These are phyloP conservation scores for Anodontia alba DNA, from an alignment of 2,888 invertebrate genomes.

Conservation along the genomic window DNA sequence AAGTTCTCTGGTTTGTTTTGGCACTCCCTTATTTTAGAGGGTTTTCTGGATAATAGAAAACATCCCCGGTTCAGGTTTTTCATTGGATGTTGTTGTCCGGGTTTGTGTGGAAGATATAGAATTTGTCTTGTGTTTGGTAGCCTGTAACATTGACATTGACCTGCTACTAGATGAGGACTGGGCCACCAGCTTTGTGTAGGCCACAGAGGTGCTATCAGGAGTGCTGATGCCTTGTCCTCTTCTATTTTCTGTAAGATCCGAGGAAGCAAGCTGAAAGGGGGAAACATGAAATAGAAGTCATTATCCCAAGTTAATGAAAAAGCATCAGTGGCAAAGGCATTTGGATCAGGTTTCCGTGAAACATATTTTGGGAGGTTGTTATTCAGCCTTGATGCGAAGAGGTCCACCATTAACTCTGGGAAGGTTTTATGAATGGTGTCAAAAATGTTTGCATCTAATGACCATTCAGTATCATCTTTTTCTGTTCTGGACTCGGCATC, in stretches of 20 bases:
- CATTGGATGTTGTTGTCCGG: slow-evolving; percentile 30
- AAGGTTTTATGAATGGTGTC: slow-evolving; percentile 1
- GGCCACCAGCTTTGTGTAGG: slow-evolving; percentile 44
- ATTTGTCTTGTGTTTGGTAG: slow-evolving; percentile 22
- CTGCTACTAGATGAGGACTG: background rate
- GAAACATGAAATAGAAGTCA: slow-evolving; percentile 33
- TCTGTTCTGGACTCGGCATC: slow-evolving; percentile 24
- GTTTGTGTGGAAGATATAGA: slow-evolving; percentile 34
- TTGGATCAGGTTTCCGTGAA: slow-evolving; percentile 19
- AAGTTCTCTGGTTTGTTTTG: slow-evolving; percentile 38
- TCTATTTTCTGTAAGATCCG: slow-evolving; percentile 39
- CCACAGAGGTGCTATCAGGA: slow-evolving; percentile 44
- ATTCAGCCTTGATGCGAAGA: slow-evolving; percentile 44
- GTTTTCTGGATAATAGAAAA: slow-evolving; percentile 53
- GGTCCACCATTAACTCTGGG: slow-evolving; percentile 18
- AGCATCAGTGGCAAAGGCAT: slow-evolving; percentile 34
- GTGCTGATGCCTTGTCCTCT: slow-evolving; percentile 28
- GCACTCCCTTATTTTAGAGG: slow-evolving; percentile 34
- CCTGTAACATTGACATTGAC: slow-evolving; percentile 9
- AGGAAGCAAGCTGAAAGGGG: slow-evolving; percentile 38
- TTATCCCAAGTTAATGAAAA: slow-evolving; percentile 31
- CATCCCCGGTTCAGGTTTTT: slow-evolving; percentile 43
- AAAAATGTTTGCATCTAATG: slow-evolving; percentile 30
- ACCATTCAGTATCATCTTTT: slow-evolving; percentile 40
- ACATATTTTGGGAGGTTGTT: slow-evolving; percentile 26